A percentile compares a stretch with the other conserved stretches of the same genome.
Evolutionary conservation across 2,888 invertebrate genomes (phyloP).

Genomic region (Cephus sareptanus): DNA sequence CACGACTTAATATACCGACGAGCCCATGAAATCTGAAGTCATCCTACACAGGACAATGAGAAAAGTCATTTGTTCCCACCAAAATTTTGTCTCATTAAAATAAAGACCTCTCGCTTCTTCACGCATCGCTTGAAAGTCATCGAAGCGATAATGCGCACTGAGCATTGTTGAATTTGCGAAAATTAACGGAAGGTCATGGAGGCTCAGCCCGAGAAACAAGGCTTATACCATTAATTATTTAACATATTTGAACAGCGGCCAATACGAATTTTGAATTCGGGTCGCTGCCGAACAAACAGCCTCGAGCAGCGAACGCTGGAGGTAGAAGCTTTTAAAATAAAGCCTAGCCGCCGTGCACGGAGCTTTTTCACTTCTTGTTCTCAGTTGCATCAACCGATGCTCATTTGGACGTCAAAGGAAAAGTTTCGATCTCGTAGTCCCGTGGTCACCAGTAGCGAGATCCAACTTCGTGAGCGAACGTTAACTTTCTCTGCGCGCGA

Average conservation of each 20-base stretch:
- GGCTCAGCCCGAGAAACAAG: constrained; percentile 12
- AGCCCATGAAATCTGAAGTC: background rate
- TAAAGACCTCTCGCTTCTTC: too few species aligned
- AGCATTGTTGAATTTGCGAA: background rate
- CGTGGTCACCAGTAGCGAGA: background rate
- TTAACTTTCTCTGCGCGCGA: background rate
- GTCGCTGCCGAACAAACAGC: constrained; percentile 26
- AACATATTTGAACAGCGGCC: constrained; percentile 37
- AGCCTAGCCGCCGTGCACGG: background rate
- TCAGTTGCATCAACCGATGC: background rate
- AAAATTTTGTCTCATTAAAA: background rate
- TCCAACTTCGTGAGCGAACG: background rate
- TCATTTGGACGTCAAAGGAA: constrained; percentile 7
- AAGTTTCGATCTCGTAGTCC: constrained; percentile 2
- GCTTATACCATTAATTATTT: constrained; percentile 35
- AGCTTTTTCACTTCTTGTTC: background rate
- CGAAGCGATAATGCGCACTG: background rate
- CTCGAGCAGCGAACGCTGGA: background rate
- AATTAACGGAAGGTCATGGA: constrained; percentile 5
- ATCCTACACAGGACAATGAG: background rate
- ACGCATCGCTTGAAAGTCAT: background rate
- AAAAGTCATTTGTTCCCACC: background rate
- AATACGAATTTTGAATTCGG: constrained; percentile 36
- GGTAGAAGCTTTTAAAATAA: constrained; percentile 21
- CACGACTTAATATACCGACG: background rate